phyloP scores from a whole-genome alignment of 2,888 invertebrate genomes.

The Emmelina monodactyla region DNA sequence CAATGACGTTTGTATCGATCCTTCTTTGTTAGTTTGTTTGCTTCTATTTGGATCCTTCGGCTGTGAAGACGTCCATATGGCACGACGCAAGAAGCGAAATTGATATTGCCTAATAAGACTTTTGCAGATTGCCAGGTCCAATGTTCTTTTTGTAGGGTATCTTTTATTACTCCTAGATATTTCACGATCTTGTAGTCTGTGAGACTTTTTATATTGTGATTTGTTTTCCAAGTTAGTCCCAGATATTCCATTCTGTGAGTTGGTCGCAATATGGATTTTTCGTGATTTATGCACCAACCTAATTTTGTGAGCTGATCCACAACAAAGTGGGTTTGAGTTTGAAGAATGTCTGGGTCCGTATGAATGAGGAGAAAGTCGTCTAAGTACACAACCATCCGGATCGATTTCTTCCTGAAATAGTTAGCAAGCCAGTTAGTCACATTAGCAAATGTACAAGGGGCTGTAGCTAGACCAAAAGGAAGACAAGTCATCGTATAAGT shows the following conservation, averaged over 20 bases:
- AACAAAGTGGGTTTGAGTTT: conserved; percentile 1
- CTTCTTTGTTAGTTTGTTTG: conserved; percentile 10
- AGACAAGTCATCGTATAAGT: conserved; percentile 9
- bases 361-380: conserved; percentile 14
- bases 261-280: conserved; percentile 11
- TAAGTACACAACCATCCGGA: conserved; percentile 18
- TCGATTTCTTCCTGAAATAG: conserved; percentile 10
- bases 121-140: conserved; percentile 4
- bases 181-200: conserved; percentile 4
- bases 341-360: not conserved
- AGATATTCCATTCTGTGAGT: conserved; percentile 11
- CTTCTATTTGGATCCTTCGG: conserved; percentile 10
- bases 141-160: not conserved
- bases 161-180: conserved; percentile 2
- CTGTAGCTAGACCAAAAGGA: conserved; percentile 17
- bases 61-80: conserved; percentile 10
- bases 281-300: conserved; percentile 15
- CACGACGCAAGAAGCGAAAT: not conserved
- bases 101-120: conserved; percentile 1
- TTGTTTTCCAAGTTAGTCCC: conserved; percentile 14
- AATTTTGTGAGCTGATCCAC: conserved; percentile 6
- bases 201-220: conserved; percentile 8
- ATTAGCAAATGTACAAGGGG: conserved; percentile 15
- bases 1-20: conserved; percentile 1
- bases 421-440: conserved; percentile 17